Base-by-base conservation (phyloP, 2,888 invertebrate genomes). In the Pomacea canaliculata region DNA sequence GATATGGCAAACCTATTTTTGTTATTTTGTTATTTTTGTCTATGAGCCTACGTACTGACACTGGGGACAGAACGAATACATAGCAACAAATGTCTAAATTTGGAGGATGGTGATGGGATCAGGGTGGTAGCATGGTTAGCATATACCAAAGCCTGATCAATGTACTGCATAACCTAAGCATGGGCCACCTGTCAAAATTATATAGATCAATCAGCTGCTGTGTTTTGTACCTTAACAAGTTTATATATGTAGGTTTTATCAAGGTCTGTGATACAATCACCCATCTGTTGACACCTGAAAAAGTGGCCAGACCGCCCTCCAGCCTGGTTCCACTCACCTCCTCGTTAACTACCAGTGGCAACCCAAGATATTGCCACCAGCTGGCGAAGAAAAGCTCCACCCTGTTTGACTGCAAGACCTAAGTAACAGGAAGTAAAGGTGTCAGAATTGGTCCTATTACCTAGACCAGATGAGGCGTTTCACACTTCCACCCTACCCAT, bases 391-490 rank as follows among this genome's bases (percentile, higher is more conserved):
- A 46, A 27, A 46, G 27, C 37, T 68, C 68, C 37, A 37, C 68
- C 37, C 37, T 19, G n/a, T 68, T 68, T 68, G 23, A 27, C 68
- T 68, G 68, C 68, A 68, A 68, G 68, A 68, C 68, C 68, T 68
- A 68, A 46, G 68, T 68, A 63, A 73, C 66, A 73, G 62, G 73
- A 66, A 73, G 73, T 73, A 73, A 65, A 51, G 66, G 66, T 62
- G 73, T 73, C 73, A 73, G 73, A 37, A 73, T 48, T 65, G 68
- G 48, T 68, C 48, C 48, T 46, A 68, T 27, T 63, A 27, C 10
- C 63, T 63, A 7, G 2, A n/a, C 63, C 63, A 12, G 63, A 27
- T 23, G 27, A 63, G 63, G 63, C 27, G 27, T 56, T 56, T 56
- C 51, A 56, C 51, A 56, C 10, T 16, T 56, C 12, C 51, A 56